Conservation (phyloP, 2,888 invertebrate species). For the Saturnia pavonia region DNA sequence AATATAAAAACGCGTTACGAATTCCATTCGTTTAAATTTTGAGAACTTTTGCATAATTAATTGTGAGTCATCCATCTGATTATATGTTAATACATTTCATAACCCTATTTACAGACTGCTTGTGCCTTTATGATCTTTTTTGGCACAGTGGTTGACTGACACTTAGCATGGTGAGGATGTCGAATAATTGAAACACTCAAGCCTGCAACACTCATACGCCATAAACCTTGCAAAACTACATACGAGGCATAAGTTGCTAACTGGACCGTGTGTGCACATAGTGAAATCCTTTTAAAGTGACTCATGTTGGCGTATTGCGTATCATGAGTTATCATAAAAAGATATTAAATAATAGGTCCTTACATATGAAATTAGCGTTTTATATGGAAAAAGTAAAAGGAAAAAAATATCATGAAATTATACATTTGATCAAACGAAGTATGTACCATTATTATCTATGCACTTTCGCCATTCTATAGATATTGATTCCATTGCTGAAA, state of each 20-base stretch:
- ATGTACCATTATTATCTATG: too few species aligned
- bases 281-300: not conserved
- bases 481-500: too few species aligned
- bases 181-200: too few species aligned
- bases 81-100: not conserved
- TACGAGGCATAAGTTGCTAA: not conserved
- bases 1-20: slow-evolving; percentile 11
- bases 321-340: too few species aligned
- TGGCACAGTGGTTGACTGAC: not conserved
- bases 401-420: too few species aligned
- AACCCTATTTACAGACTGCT: not conserved
- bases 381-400: too few species aligned
- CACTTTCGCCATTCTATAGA: too few species aligned
- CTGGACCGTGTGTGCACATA: not conserved
- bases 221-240: not conserved
- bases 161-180: too few species aligned
- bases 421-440: too few species aligned
- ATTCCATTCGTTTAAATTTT: slow-evolving; percentile 3
- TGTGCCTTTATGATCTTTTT: not conserved
- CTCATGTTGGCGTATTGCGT: not conserved
- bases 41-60: not conserved
- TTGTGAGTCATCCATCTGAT: not conserved
- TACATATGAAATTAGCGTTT: too few species aligned
- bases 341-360: too few species aligned
- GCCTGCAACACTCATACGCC: too few species aligned